Conservation (phyloP, 2,113 vertebrate species). For the Rhea pennata region DNA sequence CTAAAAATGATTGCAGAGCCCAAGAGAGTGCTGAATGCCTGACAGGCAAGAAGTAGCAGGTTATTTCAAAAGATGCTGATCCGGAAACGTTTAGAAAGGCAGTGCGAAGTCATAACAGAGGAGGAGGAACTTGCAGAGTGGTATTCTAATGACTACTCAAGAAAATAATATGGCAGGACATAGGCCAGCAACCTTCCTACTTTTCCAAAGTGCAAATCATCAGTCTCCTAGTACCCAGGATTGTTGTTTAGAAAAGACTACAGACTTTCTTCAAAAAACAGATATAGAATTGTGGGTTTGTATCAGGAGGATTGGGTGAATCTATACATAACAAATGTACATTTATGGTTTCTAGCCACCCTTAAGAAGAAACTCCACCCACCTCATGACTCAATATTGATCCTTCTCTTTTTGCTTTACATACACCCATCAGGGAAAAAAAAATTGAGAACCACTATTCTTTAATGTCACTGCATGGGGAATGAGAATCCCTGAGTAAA, state of each 20-base stretch:
- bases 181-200: neutral
- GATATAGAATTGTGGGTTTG: neutral
- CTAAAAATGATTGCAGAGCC: neutral
- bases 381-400: neutral
- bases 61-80: neutral
- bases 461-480: neutral
- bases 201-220: neutral
- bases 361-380: neutral
- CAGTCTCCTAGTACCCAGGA: fast-evolving
- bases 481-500: neutral
- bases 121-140: neutral
- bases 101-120: neutral
- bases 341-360: neutral
- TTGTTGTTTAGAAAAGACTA: neutral
- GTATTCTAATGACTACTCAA: neutral
- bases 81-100: neutral
- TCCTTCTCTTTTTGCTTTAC: neutral
- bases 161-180: neutral
- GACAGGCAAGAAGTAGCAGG: neutral
- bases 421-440: neutral
- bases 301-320: neutral
- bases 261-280: neutral
- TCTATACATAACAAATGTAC: fast-evolving
- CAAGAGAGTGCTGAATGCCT: neutral
- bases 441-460: neutral